Percentiles rank a stretch among this genome's conserved stretches.
These are phyloP conservation scores for Tapera naevia DNA, from an alignment of 2,797 vertebrate genomes.

Conservation along the genomic window DNA sequence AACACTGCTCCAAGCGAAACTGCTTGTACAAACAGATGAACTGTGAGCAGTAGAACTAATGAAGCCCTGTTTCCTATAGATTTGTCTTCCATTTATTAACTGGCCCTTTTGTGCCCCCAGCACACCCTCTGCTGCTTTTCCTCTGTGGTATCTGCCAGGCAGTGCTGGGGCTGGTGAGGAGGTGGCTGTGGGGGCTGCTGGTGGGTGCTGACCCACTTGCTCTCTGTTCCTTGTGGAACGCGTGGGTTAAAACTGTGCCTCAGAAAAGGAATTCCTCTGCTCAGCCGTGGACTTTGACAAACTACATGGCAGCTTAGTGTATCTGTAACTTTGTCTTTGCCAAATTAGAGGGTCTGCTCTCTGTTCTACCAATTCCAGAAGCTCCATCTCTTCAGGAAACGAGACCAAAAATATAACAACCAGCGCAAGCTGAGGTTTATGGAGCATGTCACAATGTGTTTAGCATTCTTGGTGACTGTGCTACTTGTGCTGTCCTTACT, in stretches of 20 bases:
- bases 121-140: not conserved
- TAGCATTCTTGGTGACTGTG: not conserved
- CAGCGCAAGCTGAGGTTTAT: not conserved
- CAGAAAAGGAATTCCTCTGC: not conserved
- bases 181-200: not conserved
- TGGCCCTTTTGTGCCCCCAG: accelerated
- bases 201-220: not conserved
- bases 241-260: not conserved
- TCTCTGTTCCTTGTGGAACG: not conserved
- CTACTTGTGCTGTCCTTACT: not conserved
- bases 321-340: not conserved
- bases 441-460: not conserved
- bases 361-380: not conserved
- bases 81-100: not conserved
- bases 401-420: not conserved
- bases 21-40: slow-evolving; percentile 8
- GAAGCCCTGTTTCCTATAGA: not conserved
- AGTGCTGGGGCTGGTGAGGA: not conserved
- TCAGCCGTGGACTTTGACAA: not conserved
- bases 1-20: slow-evolving; percentile 26
- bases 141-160: not conserved
- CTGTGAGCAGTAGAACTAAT: not conserved
- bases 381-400: not conserved
- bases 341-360: not conserved
- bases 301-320: not conserved